Evolutionary conservation across 1,140 invertebrate genomes (phyloP), one percentile per base, ranked within the genome.

Genomic region (Protaetia brevitarsis): DNA sequence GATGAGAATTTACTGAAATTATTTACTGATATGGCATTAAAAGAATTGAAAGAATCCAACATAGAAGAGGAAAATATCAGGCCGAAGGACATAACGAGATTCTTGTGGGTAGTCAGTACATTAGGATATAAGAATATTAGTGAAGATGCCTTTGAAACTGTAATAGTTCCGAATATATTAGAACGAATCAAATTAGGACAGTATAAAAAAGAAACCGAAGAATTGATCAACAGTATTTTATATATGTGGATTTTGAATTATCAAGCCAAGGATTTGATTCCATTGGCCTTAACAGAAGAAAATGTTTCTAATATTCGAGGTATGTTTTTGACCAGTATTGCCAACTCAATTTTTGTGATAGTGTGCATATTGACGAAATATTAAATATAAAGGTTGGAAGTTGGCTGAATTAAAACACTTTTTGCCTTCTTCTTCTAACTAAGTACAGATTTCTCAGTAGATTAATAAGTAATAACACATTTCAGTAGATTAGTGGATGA

Each of bases 191-290:
- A 69, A 13, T 45, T 21, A 7, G 66, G 69, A n/a, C 66, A 74
- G 28, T 72, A 72, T 61, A 62, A 70, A 30, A 67, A 65, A 28
- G 71, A 76, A 59, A 31, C 57, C 6, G 64, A 64, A 10, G 45
- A 60, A 23, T 56, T 77, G 6, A 29, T 76, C 11, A 74, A 78
- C 62, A 69, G 68, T 11, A 45, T 70, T 36, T 67, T 76, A 26
- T 77, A 77, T 71, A 64, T 77, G 27, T 78, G 77, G 77, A 76
- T 76, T 65, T 66, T 75, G 45, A 71, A 73, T 34, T 76, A 74
- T 64, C 71, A 71, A 51, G 63, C 75, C 30, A 51, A 64, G 34
- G 67, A 73, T 36, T 57, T 78, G 21, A 66, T 78, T 51, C 66
- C 69, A 56, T 64, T 66, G 62, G 60, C 66, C 57, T 66, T 77